Evolutionary conservation across 1,140 invertebrate species (phyloP).

Genomic region (Nymphalis io): DNA sequence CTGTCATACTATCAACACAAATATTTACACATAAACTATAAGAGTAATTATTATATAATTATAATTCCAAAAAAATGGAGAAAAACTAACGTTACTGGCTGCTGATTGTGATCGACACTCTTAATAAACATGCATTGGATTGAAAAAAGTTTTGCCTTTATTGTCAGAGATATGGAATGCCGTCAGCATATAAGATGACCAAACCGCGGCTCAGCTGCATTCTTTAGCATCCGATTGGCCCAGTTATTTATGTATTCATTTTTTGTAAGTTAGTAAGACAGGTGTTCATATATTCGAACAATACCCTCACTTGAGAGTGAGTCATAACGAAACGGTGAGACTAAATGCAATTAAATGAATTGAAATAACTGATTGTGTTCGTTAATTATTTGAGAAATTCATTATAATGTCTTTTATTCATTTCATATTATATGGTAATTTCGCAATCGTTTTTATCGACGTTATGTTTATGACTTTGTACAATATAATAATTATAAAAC

Average conservation of each 20-base stretch:
- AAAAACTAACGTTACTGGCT: constrained; percentile 15
- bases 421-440: not conserved
- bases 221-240: constrained; percentile 37
- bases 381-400: not conserved
- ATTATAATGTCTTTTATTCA: not conserved
- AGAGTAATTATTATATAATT: too few relatives aligned
- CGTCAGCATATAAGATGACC: constrained; percentile 34
- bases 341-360: constrained; percentile 4
- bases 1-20: too few relatives aligned
- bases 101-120: constrained; percentile 19
- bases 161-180: constrained; percentile 32
- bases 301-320: constrained; percentile 31
- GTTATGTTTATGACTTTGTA: too few relatives aligned
- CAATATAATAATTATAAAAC: too few relatives aligned
- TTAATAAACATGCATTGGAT: constrained; percentile 35
- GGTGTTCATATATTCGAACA: constrained; percentile 34
- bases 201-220: constrained; percentile 33
- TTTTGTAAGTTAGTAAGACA: constrained; percentile 35
- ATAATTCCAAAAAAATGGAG: not conserved
- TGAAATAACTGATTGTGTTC: not conserved
- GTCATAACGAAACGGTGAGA: constrained; percentile 19
- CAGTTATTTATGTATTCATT: constrained; percentile 31
- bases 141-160: constrained; percentile 40
- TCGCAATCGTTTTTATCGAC: too few relatives aligned
- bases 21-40: too few relatives aligned